Percentiles rank a stretch among this genome's conserved stretches.
Evolutionary conservation across 2,113 vertebrate species (phyloP).

Genomic region (Zosterops pallidus): DNA sequence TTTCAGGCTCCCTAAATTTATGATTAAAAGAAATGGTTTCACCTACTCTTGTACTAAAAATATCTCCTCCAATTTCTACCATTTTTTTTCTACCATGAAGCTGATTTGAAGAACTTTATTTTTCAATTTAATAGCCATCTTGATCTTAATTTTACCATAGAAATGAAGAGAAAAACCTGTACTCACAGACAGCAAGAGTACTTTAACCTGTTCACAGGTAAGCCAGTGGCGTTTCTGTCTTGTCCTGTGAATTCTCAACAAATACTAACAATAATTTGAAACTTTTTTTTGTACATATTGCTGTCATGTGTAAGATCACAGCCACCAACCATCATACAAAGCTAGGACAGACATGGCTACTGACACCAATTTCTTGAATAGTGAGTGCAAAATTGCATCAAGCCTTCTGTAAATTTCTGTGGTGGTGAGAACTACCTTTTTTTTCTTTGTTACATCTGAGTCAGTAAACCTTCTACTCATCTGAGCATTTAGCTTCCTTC

Average conservation of each 20-base stretch:
- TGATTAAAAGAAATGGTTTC: background rate
- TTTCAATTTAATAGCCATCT: background rate
- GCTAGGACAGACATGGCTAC: background rate
- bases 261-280: background rate
- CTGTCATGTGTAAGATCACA: background rate
- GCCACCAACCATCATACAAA: background rate
- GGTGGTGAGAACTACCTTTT: background rate
- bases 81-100: conserved; percentile 14
- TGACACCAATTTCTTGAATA: background rate
- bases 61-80: background rate
- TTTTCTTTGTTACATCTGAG: background rate
- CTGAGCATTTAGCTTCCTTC: background rate
- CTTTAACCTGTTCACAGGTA: background rate
- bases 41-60: background rate
- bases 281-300: background rate
- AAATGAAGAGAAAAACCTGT: background rate
- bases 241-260: background rate
- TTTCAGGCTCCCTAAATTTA: background rate
- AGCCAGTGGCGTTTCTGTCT: background rate
- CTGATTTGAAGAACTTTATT: background rate
- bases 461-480: background rate
- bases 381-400: background rate
- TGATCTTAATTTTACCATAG: background rate
- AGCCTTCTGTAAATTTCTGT: background rate
- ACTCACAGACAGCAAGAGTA: background rate